Conservation (phyloP, 2,888 invertebrate genomes). For the Patella pellucida region DNA sequence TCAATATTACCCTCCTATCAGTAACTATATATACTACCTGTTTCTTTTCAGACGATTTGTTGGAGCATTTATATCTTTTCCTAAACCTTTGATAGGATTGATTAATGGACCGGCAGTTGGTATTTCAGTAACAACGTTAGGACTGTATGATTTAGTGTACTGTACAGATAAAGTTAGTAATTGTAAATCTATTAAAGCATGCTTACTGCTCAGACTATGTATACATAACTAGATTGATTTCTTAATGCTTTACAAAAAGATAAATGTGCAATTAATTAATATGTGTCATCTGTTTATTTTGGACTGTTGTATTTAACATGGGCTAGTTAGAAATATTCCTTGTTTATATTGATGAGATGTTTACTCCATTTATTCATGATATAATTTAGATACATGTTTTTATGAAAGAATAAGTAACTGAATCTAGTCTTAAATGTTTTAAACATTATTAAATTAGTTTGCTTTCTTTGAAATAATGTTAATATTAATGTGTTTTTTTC, state of each 20-base stretch:
- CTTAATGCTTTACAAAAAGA: too few relatives aligned
- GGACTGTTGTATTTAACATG: too few relatives aligned
- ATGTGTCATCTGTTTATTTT: too few relatives aligned
- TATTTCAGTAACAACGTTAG: constrained; percentile 86
- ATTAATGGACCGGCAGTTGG: constrained; percentile 97
- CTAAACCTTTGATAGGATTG: constrained; percentile 88
- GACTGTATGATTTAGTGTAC: constrained; percentile 89
- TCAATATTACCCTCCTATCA: too few relatives aligned
- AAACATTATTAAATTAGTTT: too few relatives aligned
- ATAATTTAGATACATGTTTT: not conserved
- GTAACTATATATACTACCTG: not conserved
- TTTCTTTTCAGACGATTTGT: constrained; percentile 77
- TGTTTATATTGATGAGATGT: not conserved
- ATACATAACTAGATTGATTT: too few relatives aligned
- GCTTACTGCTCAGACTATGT: too few relatives aligned
- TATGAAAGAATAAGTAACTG: not conserved
- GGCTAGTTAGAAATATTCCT: not conserved
- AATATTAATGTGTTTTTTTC: constrained; percentile 27
- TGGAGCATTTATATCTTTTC: constrained; percentile 84
- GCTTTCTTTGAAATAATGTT: not conserved
- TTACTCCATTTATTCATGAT: not conserved
- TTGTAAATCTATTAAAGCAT: not conserved
- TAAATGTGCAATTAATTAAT: too few relatives aligned
- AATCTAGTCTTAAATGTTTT: too few relatives aligned
- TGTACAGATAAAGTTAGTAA: constrained; percentile 80